A percentile compares a stretch with the other conserved stretches of the same genome.
These are phyloP conservation scores for Lepilemur ruficaudatus DNA, from an alignment of 2,797 vertebrate species.

Conservation along the genomic window DNA sequence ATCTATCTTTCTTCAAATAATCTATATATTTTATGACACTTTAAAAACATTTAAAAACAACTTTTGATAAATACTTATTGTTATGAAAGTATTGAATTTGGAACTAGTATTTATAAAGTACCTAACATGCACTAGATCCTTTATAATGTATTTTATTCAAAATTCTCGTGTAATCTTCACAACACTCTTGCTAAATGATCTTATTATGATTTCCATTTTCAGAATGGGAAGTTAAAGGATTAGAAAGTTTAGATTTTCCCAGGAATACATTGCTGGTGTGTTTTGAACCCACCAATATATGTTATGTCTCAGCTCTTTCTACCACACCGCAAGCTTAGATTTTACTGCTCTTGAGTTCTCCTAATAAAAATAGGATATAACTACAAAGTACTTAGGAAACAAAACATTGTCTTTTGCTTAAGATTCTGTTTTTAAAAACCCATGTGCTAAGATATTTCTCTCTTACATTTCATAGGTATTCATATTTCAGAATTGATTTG, in stretches of 20 bases:
- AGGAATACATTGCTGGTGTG: neutral
- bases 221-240: neutral
- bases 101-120: neutral
- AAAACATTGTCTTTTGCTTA: slow-evolving; percentile 17
- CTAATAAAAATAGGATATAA: neutral
- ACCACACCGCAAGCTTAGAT: neutral
- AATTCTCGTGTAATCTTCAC: neutral
- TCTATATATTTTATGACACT: neutral
- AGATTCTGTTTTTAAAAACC: neutral
- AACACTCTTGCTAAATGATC: neutral
- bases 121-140: neutral
- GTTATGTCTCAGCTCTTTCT: neutral
- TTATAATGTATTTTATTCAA: neutral
- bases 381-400: neutral
- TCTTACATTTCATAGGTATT: neutral
- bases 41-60: neutral
- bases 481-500: neutral
- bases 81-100: neutral
- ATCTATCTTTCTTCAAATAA: neutral
- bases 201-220: neutral
- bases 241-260: neutral
- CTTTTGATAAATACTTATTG: neutral
- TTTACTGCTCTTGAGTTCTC: neutral
- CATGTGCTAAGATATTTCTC: neutral
- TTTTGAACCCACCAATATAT: neutral